These are phyloP conservation scores for Thyatira batis DNA, from an alignment of 2,888 invertebrate genomes.

Conservation along the genomic window DNA sequence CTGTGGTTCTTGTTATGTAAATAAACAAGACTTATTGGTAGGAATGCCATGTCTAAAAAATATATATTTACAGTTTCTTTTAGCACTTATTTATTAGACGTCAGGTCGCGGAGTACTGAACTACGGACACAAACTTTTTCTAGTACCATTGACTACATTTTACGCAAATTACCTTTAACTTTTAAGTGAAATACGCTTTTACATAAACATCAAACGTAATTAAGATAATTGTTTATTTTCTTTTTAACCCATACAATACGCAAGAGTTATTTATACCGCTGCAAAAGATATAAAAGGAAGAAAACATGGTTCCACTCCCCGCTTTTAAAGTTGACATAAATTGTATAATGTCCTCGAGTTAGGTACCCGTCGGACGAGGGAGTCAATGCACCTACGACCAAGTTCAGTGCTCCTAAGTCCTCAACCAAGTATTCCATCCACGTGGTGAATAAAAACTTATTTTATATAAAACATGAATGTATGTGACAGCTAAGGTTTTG, in stretches of 20 bases:
- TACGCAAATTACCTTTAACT: neutral
- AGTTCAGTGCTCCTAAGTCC: constrained; percentile 62
- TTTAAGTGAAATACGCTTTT: neutral
- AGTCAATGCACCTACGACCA: constrained; percentile 64
- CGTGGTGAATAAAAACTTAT: constrained; percentile 62
- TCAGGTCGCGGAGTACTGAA: too few species aligned
- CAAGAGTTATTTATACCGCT: neutral
- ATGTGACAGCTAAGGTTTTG: constrained; percentile 43
- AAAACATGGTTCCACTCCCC: constrained; percentile 16
- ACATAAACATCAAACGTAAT: neutral
- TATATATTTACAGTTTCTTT: neutral
- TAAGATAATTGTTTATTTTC: neutral
- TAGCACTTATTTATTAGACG: too few species aligned
- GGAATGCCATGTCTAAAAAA: neutral
- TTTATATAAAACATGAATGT: constrained; percentile 47
- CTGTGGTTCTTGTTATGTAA: constrained; percentile 46
- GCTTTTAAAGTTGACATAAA: constrained; percentile 42
- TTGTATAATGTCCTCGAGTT: constrained; percentile 40
- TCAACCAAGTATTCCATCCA: constrained; percentile 49
- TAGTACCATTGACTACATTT: neutral
- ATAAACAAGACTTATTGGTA: constrained; percentile 28
- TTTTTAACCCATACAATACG: neutral
- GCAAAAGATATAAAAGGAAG: constrained; percentile 10
- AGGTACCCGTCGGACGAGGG: constrained; percentile 31
- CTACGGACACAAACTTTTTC: too few species aligned